Evolutionary conservation across 2,888 invertebrate species (phyloP), one percentile per base, ranked within the genome.

Genomic region (Hermaeophaga mercurialis): DNA sequence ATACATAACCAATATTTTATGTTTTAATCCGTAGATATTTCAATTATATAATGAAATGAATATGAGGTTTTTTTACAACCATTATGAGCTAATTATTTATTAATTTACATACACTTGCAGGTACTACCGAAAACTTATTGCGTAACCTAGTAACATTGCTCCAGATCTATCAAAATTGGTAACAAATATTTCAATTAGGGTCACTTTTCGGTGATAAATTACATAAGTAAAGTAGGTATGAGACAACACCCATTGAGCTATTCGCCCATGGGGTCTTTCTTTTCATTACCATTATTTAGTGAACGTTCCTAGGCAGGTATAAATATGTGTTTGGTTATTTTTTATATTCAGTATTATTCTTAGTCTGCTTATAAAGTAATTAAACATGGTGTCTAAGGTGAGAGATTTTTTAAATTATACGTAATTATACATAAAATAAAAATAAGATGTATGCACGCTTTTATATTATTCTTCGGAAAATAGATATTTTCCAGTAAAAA

Each of bases 311-410:
- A 22, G 12, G 41, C 49, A 45, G 18, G 46, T 60, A 60, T 60
- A 60, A 60, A 60, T 54, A 55, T 56, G 48, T 28, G 47, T 41
- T 15, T 38, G 39, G 28, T 14, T 39, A 43, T 45, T 60, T 52
- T 60, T 55, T 38, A 7, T 53, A 54, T 57, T n/a, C 60, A 60
- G 60, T 60, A 43, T 54, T 33, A 31, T 5, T 17, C 19, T 11
- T 38, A 46, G 26, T 47, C 36, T 44, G 46, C 19, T 28, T 18
- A 33, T 46, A 48, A 41, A 33, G 31, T 24, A 41, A 48, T 22
- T 31, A 43, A 34, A 34, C 15, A 60, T 60, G 60, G 47, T 52
- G 22, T 38, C 19, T 5, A 60, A 60, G 41, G 60, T 60, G 39
- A 57, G 57, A 14, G 2, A 22, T 22, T 5, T 22, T 22, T 22